phyloP scores from a whole-genome alignment of 2,888 invertebrate species.

The Nemapogon koenigi region DNA sequence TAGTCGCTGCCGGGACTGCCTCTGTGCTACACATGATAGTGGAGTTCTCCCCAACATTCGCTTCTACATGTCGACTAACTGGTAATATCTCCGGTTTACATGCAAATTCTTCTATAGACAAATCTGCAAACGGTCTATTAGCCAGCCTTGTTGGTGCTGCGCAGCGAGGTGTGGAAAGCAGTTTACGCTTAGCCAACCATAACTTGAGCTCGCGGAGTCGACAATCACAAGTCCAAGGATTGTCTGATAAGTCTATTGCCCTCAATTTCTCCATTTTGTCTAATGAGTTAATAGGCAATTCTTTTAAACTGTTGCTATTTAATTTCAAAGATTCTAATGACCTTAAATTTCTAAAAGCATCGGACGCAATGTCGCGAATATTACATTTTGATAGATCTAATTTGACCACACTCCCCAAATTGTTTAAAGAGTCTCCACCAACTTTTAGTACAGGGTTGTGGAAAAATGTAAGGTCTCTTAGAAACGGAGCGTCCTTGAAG shows the following conservation, averaged over 20 bases:
- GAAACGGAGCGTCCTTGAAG: slow-evolving; percentile 79
- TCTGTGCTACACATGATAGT: slow-evolving; percentile 83
- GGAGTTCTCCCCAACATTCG: slow-evolving; percentile 83
- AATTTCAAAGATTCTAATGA: slow-evolving; percentile 80
- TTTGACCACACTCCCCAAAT: slow-evolving; percentile 78
- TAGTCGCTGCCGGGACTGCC: slow-evolving; percentile 79
- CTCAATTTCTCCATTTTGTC: slow-evolving; percentile 76
- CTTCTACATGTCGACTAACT: slow-evolving; percentile 77
- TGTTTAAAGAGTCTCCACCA: slow-evolving; percentile 75
- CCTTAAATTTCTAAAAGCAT: slow-evolving; percentile 75
- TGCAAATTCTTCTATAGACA: slow-evolving; percentile 83
- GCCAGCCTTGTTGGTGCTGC: slow-evolving; percentile 73
- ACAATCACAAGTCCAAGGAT: slow-evolving; percentile 91
- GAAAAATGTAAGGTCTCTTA: slow-evolving; percentile 81
- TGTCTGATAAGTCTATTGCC: slow-evolving; percentile 84
- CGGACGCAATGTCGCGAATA: slow-evolving; percentile 76
- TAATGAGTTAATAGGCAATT: slow-evolving; percentile 74
- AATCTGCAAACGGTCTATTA: slow-evolving; percentile 76
- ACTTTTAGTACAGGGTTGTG: slow-evolving; percentile 85
- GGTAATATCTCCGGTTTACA: slow-evolving; percentile 83
- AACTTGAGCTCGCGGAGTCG: slow-evolving; percentile 79
- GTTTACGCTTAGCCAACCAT: slow-evolving; percentile 81
- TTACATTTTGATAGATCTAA: slow-evolving; percentile 85
- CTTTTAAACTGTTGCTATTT: slow-evolving; percentile 80
- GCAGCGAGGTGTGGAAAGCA: slow-evolving; percentile 81